A percentile compares a stretch with the other conserved stretches of the same genome.
Conservation (phyloP, 2,888 invertebrate species). For the Stegana nigrithorax region DNA sequence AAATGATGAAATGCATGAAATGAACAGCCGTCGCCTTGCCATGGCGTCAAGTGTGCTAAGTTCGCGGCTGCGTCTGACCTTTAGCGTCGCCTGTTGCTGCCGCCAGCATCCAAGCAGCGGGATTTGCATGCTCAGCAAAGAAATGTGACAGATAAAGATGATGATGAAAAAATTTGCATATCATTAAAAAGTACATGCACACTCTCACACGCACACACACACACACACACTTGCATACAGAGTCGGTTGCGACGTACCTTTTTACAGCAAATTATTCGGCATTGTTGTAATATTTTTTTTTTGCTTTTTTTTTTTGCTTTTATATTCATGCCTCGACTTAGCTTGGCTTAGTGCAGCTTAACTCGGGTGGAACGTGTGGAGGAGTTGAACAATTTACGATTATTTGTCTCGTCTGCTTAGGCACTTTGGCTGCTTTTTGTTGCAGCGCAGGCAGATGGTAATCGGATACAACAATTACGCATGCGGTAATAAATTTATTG, state of each 20-base stretch:
- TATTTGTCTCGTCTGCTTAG: too few relatives aligned
- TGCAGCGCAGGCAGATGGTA: neutral
- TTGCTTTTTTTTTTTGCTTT: neutral
- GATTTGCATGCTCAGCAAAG: neutral
- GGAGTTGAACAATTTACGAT: conserved; percentile 2
- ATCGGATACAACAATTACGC: conserved; percentile 15
- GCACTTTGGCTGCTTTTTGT: too few relatives aligned
- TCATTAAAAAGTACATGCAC: neutral
- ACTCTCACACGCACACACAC: too few relatives aligned
- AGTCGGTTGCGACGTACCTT: neutral
- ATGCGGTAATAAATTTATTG: conserved; percentile 11
- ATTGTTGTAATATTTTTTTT: too few relatives aligned
- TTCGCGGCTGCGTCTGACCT: neutral
- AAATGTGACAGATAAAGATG: neutral
- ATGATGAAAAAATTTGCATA: conserved; percentile 12
- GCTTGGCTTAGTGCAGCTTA: neutral
- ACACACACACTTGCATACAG: too few relatives aligned
- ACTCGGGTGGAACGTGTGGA: neutral
- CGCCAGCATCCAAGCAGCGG: neutral
- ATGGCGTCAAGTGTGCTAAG: neutral
- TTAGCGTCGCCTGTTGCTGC: conserved; percentile 1
- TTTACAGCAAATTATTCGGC: neutral
- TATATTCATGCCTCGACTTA: neutral
- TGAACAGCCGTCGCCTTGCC: neutral
- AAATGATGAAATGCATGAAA: neutral